Evolutionary conservation across 2,888 invertebrate species (phyloP), one percentile per base, ranked within the genome.

Genomic region (Amiota minor): DNA sequence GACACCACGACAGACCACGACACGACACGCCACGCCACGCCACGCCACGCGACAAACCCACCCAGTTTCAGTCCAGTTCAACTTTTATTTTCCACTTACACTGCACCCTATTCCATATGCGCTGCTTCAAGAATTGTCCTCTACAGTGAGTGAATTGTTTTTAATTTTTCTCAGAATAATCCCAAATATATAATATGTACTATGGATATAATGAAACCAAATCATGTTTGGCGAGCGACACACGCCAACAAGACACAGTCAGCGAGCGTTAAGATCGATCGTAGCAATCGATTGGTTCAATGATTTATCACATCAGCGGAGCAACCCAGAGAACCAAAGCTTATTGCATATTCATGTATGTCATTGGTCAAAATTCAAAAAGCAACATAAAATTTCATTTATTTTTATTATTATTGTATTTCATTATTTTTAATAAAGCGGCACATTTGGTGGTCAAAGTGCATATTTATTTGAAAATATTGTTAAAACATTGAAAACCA

Each of bases 211-310:
- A 35, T 35, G 6, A 2, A 6, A 35, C 6, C 35, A 35, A 35
- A 35, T 35, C 35, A 35, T 35, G 35, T 35, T 35, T 35, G 35
- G 35, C 35, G 73, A 61, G 74, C 35, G 72, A 53, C 62, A 71
- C 75, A 65, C 70, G 72, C 70, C 65, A 75, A 20, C 68, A 59
- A 61, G 55, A 71, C 49, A 45, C 12, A 61, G 64, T 20, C 56
- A 23, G 47, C 68, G n/a, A 12, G 59, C 56, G 73, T 75, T 77
- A 67, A 81, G 77, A 80, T 84, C 84, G 84, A 85, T 84, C 77
- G 78, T 69, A 72, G 74, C 84, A 78, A 85, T 83, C 83, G 83
- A 83, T 84, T 85, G 82, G 77, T 72, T 61, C 73, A 78, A 85
- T 84, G 83, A 83, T 83, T 83, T 83, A 83, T 83, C 65, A 77